Evolutionary conservation across 2,888 invertebrate species (phyloP), one percentile per base, ranked within the genome.

Genomic region (Chaitophorus viminalis): DNA sequence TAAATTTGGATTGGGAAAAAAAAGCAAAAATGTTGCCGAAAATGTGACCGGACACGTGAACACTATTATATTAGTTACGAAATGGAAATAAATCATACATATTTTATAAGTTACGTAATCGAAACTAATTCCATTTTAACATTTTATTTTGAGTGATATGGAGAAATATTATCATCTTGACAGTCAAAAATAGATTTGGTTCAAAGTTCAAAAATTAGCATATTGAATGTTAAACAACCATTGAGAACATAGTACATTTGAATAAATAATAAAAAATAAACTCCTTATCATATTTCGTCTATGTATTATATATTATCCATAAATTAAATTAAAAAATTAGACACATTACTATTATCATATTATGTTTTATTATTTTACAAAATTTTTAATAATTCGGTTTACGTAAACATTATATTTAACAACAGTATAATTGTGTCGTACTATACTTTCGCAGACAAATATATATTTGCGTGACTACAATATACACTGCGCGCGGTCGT

Each of bases 231-330:
- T 29, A 36, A 2, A 79, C 36, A 29, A 18, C n/a, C 6, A 65
- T 29, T 5, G 8, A 46, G 11, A 3, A 70, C 39, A 18, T 70
- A 46, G 46, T 46, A 21, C 39, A 31, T 29, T 68, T 31, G 11
- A 68, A 81, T 81, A 81, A 68, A 81, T 81, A 6, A 31, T 31
- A 70, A 81, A 70, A 81, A 68, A 46, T 39, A 46, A 82, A 70
- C 1, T 82, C 3, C n/a, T 82, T 70, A 82, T 82, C 52, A 52
- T n/a, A 29, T 33, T 52, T n/a, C n/a, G n/a, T n/a, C n/a, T n/a
- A n/a, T n/a, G n/a, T n/a, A n/a, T n/a, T n/a, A n/a, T n/a, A n/a
- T n/a, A n/a, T n/a, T n/a, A n/a, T n/a, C n/a, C n/a, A n/a, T n/a
- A n/a, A n/a, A n/a, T n/a, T n/a, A n/a, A n/a, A n/a, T n/a, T n/a